These are phyloP conservation scores for Elysia chlorotica DNA, from an alignment of 1,140 invertebrate species.

Conservation along the genomic window DNA sequence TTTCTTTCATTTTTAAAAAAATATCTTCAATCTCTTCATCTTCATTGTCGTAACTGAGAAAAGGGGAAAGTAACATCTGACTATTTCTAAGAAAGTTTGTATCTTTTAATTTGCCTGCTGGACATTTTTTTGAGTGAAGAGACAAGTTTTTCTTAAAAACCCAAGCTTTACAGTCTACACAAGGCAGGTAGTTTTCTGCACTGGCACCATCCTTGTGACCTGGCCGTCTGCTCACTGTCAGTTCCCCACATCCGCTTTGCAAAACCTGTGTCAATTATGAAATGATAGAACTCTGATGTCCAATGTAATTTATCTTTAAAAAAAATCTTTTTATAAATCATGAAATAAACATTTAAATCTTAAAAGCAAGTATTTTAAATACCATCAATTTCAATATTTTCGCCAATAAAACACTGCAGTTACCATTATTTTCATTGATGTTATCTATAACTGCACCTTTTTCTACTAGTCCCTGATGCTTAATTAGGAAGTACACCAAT, in stretches of 20 bases:
- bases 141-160: not conserved
- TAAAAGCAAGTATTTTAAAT: not conserved
- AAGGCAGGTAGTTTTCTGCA: constrained; percentile 9
- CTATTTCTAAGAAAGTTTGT: constrained; percentile 19
- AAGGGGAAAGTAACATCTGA: not conserved
- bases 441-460: no score
- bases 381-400: not conserved
- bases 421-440: not conserved
- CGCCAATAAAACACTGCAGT: not conserved
- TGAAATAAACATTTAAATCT: not conserved
- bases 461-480: no score
- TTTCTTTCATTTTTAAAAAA: constrained; percentile 20
- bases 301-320: not conserved
- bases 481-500: no score
- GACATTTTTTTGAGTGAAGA: constrained; percentile 3
- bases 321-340: not conserved
- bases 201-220: not conserved
- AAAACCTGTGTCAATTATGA: constrained; percentile 4
- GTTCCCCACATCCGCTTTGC: not conserved
- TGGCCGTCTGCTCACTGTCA: constrained; percentile 10
- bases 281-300: no score
- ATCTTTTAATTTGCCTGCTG: not conserved
- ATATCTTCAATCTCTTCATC: not conserved
- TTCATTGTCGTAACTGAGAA: not conserved
- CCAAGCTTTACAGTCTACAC: constrained; percentile 10